Evolutionary conservation across 2,888 invertebrate species (phyloP).

Genomic region (Proisotoma minuta): DNA sequence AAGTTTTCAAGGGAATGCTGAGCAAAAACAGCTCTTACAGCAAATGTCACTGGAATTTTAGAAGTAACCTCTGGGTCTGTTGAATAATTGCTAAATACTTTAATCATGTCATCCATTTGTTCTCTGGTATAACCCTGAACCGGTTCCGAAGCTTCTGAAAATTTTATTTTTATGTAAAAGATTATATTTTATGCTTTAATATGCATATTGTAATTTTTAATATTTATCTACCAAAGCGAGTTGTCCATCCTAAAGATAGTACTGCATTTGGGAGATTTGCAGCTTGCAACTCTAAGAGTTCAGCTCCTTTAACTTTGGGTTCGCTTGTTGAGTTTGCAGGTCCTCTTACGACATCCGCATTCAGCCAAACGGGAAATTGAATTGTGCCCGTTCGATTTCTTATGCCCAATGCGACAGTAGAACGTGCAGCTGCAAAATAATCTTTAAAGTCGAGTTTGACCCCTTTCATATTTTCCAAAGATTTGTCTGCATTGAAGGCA

Average conservation of each 20-base stretch:
- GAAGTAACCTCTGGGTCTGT: background rate
- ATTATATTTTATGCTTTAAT: no score
- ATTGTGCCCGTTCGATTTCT: slow-evolving; percentile 48
- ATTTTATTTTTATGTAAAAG: slow-evolving; percentile 6
- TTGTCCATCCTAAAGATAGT: slow-evolving; percentile 83
- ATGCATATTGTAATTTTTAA: no score
- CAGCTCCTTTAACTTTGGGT: slow-evolving; percentile 60
- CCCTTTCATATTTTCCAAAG: slow-evolving; percentile 58
- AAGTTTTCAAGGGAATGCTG: slow-evolving; percentile 13
- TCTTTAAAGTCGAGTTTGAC: slow-evolving; percentile 85
- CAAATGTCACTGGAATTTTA: slow-evolving; percentile 20
- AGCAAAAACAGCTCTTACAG: slow-evolving; percentile 18
- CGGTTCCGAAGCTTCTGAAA: background rate
- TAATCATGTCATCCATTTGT: slow-evolving; percentile 16
- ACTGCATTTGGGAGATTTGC: slow-evolving; percentile 61
- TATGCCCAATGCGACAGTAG: slow-evolving; percentile 48
- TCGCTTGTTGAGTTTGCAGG: slow-evolving; percentile 60
- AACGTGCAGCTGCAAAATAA: slow-evolving; percentile 60
- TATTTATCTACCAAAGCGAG: slow-evolving; percentile 51
- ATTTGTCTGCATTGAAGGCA: slow-evolving; percentile 44
- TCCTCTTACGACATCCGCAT: slow-evolving; percentile 77
- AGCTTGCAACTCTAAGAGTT: slow-evolving; percentile 61
- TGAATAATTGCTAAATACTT: background rate
- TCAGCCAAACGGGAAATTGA: slow-evolving; percentile 73
- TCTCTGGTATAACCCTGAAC: slow-evolving; percentile 6